Evolutionary conservation across 2,113 vertebrate genomes (phyloP), one percentile per base, ranked within the genome.

Genomic region (Blennius ocellaris): DNA sequence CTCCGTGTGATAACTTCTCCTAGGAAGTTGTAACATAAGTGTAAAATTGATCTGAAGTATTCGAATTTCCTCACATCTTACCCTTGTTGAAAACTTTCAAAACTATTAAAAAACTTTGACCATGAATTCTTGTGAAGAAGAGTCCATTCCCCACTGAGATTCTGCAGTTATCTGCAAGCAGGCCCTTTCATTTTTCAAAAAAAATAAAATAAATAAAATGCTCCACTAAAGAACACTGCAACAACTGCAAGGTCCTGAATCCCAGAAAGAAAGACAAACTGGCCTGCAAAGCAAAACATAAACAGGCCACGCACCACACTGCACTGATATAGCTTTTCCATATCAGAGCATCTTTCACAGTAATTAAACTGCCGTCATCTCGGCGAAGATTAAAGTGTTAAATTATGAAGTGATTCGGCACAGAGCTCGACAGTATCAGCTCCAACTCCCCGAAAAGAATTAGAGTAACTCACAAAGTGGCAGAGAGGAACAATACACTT

Each of bases 231-330:
- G 38, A 58, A 67, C 74, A 62, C 54, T 81, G 72, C 65, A 64
- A 30, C 50, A 67, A 49, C 47, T 57, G 57, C 57, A 71, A 8
- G n/a, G 59, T 40, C 61, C 16, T 40, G 30, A 47, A 10, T 58
- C 48, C 17, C 41, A 38, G 30, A 78, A 64, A 45, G 52, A 50
- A 75, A 78, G 73, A 72, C 30, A 47, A 79, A 82, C 69, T 6
- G 50, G 8, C 66, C 72, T 12, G 80, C 81, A 78, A 87, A 83
- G 64, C 50, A n/a, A 56, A 78, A 48, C 50, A 53, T 52, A 50
- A 72, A 69, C 49, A 58, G 65, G 11, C 44, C 39, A 16, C 8
- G 48, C 11, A 69, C 43, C 60, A 39, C 52, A 61, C 44, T 70
- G 52, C 21, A 40, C 38, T 69, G 80, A 21, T 58, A 51, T 49